These are phyloP conservation scores for Cataglyphis hispanica DNA, from an alignment of 1,140 invertebrate genomes.

Conservation along the genomic window DNA sequence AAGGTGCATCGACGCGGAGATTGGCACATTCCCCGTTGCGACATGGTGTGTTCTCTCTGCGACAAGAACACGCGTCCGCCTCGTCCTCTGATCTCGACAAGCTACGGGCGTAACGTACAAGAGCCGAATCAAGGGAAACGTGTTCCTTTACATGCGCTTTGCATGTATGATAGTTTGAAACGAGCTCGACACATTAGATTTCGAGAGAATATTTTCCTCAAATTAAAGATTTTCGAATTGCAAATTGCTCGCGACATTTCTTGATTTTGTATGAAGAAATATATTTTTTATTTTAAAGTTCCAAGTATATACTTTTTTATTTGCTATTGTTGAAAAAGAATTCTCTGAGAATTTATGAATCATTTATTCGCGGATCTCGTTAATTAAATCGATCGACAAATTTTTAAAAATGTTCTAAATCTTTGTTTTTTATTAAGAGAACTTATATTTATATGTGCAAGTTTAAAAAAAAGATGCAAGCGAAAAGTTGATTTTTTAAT, in stretches of 20 bases:
- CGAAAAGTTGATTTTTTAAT: constrained; percentile 1
- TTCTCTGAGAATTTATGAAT: not conserved
- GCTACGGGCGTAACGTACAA: constrained; percentile 15
- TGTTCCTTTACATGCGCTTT: constrained; percentile 25
- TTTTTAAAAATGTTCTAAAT: not conserved
- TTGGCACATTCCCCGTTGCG: constrained; percentile 52
- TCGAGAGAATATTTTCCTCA: not conserved
- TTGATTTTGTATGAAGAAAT: not conserved
- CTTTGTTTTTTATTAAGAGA: not conserved
- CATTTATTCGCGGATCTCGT: not conserved
- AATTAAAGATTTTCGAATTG: constrained; percentile 7
- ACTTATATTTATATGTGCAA: not conserved
- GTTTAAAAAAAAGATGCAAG: not conserved
- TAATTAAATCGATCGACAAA: not conserved
- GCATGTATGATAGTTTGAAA: not conserved
- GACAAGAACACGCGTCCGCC: constrained; percentile 35
- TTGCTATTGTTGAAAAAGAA: not conserved
- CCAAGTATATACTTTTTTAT: not conserved
- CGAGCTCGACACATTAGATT: constrained; percentile 4
- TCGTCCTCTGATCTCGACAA: constrained; percentile 24
- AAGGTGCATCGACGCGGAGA: constrained; percentile 50
- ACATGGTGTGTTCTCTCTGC: constrained; percentile 6
- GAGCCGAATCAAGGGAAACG: constrained; percentile 5
- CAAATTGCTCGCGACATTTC: not conserved
- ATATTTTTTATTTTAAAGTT: not conserved